Evolutionary conservation across 2,113 vertebrate genomes (phyloP), one percentile per base, ranked within the genome.

Genomic region (Brachypteracias leptosomus): DNA sequence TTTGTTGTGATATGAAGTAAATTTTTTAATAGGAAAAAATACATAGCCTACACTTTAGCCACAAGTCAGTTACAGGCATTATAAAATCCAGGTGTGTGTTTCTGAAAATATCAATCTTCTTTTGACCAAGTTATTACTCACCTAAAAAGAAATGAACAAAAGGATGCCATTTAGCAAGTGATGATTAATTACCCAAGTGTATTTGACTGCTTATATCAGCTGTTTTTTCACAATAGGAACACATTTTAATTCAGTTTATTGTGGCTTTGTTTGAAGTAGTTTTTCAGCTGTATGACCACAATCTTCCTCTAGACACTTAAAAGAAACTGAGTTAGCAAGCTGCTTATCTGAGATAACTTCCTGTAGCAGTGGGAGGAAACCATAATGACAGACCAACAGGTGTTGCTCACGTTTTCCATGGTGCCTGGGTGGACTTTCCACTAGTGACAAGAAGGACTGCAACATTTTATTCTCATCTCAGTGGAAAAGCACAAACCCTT

Each of bases 281-380:
- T 95, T 95, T 79, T 84, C 77, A 94, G 62, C 51, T 72, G 16
- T 33, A 61, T 18, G 17, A 52, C 17, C 5, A 31, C 62, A 93
- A 14, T 70, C 36, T 54, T 95, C 26, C 57, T 82, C 49, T 31
- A 66, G 62, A 80, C 36, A 72, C 46, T 93, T 77, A 57, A 75
- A 73, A 91, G 62, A 92, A 95, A 76, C 11, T 72, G 52, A 87
- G 17, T 82, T 88, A 91, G 88, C 40, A 76, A 95, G 85, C 66
- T 95, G 91, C 70, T 91, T 85, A 92, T 94, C 81, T 70, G 79
- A 85, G 88, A 89, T 91, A 95, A 92, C 40, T 95, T 95, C 61
- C 74, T 87, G 28, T 36, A 81, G 29, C 61, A 20, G 10, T 5
- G 31, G 31, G 29, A 74, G 12, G 36, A 90, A 95, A 65, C 20